Conservation (phyloP, 2,888 invertebrate species). For the Ernsta delagoae region DNA sequence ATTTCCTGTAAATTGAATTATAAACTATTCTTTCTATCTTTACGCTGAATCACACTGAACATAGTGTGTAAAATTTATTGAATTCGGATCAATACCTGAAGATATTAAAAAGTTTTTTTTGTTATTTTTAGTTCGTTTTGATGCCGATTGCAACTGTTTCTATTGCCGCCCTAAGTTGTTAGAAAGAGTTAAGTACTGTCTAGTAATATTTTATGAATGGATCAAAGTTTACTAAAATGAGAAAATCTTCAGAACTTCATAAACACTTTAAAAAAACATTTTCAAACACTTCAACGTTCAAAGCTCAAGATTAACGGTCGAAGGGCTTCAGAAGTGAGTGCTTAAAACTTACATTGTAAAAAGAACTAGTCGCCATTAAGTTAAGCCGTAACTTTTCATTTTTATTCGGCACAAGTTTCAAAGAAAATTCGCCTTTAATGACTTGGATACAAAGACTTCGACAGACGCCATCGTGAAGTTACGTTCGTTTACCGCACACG, state of each 20-base stretch:
- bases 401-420: neutral
- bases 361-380: constrained; percentile 34
- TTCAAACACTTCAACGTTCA: constrained; percentile 32
- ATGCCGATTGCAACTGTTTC: neutral
- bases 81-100: no score
- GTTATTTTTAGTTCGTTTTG: no score
- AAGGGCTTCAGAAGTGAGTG: constrained; percentile 35
- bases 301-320: constrained; percentile 35
- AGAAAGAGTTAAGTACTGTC: no score
- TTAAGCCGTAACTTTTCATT: constrained; percentile 19
- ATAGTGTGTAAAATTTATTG: no score
- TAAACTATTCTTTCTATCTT: no score
- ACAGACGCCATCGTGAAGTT: neutral
- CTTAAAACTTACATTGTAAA: constrained; percentile 37
- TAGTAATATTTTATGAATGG: neutral
- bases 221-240: constrained; percentile 1
- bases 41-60: no score
- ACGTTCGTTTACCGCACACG: neutral
- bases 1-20: no score
- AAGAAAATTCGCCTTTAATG: constrained; percentile 6
- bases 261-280: constrained; percentile 20
- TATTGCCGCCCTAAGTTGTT: neutral
- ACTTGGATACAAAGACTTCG: neutral
- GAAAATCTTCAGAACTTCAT: constrained; percentile 6
- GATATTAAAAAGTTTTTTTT: no score